Base-by-base conservation (phyloP, 2,113 vertebrate species). In the Lethenteron camtschaticum region DNA sequence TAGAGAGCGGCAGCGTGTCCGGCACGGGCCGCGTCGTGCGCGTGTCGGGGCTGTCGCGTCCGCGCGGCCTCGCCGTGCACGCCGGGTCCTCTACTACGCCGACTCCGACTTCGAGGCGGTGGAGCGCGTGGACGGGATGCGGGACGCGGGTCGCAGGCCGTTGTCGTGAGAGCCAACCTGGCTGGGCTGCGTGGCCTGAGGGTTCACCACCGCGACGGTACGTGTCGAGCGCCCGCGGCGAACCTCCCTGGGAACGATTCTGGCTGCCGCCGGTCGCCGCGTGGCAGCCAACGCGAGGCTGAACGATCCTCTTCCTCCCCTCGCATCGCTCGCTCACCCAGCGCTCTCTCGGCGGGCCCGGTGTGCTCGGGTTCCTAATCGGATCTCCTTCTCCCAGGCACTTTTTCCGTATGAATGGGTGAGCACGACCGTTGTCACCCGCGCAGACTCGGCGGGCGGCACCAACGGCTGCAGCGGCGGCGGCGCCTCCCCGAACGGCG, bases 21-120 rank as follows among this genome's bases (percentile, higher is more conserved):
- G 80, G 81, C 10, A 72, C 71, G 3, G 75, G 58, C 69, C 75
- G 79, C 16, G 24, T 75, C 69, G 80, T 71, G 0, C 73, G 81
- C 24, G 80, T 83, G 70, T 79, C 73, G 2, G 70, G 76, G 20
- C 75, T 83, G 68, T 83, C 81, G 11, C 75, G 75, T 20, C 81
- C 81, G 1, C 80, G 80, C 77, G 81, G 81, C 2, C 72, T 83
- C 69, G 74, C 78, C 1, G 58, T 83, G 57, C 63, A 82, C 77
- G 74, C 78, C 75, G 70, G 73, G 73, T 80, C 72, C 80, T 83
- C 10, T 83, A 83, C 73, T 83, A 83, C 75, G 81, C 78, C 2
- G 81, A 83, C 70, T 69, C 77, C 71, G 79, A 83, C 79, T 80
- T 75, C 9, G 78, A 83, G 74, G 81, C 82, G 71, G 78, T 83